phyloP scores from a whole-genome alignment of 2,113 vertebrate species.

The Columba janthina region DNA sequence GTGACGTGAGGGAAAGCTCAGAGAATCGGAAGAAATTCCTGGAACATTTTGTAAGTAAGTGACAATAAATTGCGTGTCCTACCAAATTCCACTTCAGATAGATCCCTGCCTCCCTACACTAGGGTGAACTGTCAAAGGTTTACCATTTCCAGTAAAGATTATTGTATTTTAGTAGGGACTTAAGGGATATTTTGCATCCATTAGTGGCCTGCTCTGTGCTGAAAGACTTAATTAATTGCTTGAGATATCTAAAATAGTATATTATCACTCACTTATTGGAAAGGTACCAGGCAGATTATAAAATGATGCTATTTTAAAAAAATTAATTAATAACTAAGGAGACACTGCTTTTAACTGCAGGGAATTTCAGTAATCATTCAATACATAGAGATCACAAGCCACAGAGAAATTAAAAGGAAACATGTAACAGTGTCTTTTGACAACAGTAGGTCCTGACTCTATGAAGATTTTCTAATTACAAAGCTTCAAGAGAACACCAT shows the following conservation, averaged over 20 bases:
- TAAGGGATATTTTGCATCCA: neutral
- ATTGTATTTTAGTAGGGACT: neutral
- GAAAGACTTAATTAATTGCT: conserved; percentile 31
- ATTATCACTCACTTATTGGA: neutral
- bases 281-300: neutral
- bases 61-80: neutral
- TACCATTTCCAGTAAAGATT: conserved; percentile 3
- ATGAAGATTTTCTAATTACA: neutral
- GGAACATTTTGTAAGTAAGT: neutral
- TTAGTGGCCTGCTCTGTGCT: conserved; percentile 1
- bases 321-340: neutral
- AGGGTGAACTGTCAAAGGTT: neutral
- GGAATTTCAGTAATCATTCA: neutral
- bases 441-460: neutral
- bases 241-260: neutral
- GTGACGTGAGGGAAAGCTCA: conserved; percentile 11
- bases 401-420: neutral
- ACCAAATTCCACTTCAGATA: neutral
- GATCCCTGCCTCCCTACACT: neutral
- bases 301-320: neutral
- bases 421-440: neutral
- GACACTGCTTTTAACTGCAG: neutral
- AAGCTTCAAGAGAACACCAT: neutral
- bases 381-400: neutral
- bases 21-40: conserved; percentile 40